These are phyloP conservation scores for Parotocinclus haroldoi DNA, from an alignment of 2,797 vertebrate species.

Conservation along the genomic window DNA sequence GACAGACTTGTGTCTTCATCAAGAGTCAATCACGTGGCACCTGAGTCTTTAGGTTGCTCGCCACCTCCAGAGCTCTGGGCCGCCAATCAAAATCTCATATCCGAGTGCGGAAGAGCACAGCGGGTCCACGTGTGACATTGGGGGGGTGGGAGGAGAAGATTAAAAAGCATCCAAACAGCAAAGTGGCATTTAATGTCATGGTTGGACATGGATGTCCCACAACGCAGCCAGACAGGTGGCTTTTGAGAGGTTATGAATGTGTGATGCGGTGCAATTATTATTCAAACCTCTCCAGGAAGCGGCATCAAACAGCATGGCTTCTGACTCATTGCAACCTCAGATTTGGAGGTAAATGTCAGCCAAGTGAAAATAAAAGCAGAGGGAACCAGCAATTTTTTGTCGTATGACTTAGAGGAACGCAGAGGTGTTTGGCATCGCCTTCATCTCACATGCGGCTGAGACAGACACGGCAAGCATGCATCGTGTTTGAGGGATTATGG, in stretches of 20 bases:
- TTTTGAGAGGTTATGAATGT: too few relatives aligned
- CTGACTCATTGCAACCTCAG: constrained; percentile 8
- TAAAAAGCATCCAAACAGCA: constrained; percentile 5
- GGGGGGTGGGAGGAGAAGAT: neutral
- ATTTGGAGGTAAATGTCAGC: neutral
- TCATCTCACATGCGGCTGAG: constrained; percentile 23
- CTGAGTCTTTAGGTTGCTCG: constrained; percentile 10
- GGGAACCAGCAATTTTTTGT: constrained; percentile 22
- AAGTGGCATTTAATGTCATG: constrained; percentile 7
- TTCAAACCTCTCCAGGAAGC: constrained; percentile 15
- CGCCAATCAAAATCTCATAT: constrained; percentile 23
- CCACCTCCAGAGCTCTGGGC: neutral
- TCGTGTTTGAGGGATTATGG: constrained; percentile 27
- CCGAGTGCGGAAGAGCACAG: neutral
- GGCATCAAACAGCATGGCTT: constrained; percentile 1
- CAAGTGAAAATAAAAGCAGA: constrained; percentile 25
- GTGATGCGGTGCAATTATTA: constrained; percentile 16
- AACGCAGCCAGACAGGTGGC: constrained; percentile 1
- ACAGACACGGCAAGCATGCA: constrained; percentile 19
- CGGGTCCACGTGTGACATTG: neutral
- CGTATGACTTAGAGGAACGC: constrained; percentile 14
- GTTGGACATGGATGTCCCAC: neutral
- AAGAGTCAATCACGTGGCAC: constrained; percentile 8
- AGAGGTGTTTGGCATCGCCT: constrained; percentile 4
- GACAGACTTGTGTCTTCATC: constrained; percentile 4